phyloP scores from a whole-genome alignment of 2,797 vertebrate species.

The Gouania willdenowi region DNA sequence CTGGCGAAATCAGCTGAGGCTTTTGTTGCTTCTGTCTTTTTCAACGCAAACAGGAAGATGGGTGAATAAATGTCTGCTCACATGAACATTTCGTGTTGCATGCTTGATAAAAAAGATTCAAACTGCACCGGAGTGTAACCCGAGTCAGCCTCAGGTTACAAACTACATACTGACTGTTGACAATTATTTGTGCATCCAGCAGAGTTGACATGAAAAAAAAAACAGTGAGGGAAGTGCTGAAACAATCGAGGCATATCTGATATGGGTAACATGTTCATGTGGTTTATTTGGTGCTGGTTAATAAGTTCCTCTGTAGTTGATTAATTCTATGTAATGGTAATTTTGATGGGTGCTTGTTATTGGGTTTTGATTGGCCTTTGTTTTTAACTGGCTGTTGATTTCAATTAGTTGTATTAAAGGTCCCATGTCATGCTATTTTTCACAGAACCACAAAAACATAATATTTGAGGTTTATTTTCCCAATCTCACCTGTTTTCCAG shows the following conservation, averaged over 20 bases:
- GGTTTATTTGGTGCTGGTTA: no score
- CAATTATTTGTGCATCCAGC: slow-evolving; percentile 4
- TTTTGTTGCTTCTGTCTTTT: slow-evolving; percentile 37
- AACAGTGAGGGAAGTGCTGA: background rate
- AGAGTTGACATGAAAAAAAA: background rate
- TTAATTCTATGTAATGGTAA: no score
- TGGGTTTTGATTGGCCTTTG: no score
- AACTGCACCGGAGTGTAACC: slow-evolving; percentile 14
- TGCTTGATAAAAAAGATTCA: slow-evolving; percentile 9
- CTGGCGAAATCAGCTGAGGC: slow-evolving; percentile 52
- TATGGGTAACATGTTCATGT: no score
- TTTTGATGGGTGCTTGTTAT: no score
- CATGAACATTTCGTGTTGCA: slow-evolving; percentile 8
- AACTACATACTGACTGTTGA: slow-evolving; percentile 19
- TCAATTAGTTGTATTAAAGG: no score
- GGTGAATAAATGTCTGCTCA: slow-evolving; percentile 30
- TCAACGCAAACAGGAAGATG: slow-evolving; percentile 28
- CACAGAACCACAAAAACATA: no score
- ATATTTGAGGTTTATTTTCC: no score
- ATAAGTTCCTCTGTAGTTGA: no score
- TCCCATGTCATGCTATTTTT: no score
- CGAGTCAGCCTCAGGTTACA: slow-evolving; percentile 12
- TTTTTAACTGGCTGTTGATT: no score
- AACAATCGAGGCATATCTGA: background rate
- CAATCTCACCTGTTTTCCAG: no score